Conservation (phyloP, 2,113 vertebrate species). For the Tachuris rubrigastra region DNA sequence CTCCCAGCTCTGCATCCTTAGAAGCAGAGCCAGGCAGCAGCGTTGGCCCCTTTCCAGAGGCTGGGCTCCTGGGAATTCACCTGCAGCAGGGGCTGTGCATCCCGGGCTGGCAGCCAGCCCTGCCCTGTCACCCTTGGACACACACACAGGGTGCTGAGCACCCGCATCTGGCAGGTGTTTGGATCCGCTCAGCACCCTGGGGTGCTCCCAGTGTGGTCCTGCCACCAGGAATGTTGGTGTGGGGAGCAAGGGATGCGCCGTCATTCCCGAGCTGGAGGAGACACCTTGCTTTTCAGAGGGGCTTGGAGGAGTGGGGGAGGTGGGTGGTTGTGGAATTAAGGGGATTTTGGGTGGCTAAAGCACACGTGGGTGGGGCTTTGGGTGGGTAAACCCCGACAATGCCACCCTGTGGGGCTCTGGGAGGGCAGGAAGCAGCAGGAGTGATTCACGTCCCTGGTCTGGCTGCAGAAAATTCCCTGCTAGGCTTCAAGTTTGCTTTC, state of each 20-base stretch:
- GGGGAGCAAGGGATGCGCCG: rapidly evolving
- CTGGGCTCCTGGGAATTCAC: not conserved
- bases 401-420: not conserved
- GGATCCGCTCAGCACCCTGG: not conserved
- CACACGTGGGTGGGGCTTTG: not conserved
- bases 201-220: not conserved
- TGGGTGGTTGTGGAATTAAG: not conserved
- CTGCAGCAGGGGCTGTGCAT: not conserved
- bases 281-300: not conserved
- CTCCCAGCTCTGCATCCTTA: not conserved
- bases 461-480: conserved; percentile 3
- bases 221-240: rapidly evolving
- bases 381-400: rapidly evolving
- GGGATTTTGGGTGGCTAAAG: not conserved
- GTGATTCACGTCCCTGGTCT: not conserved
- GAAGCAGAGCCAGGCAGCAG: not conserved
- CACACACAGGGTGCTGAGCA: not conserved
- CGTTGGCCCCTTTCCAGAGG: not conserved
- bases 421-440: not conserved
- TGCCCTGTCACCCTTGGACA: not conserved
- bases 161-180: not conserved
- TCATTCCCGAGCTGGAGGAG: not conserved
- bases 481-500: not conserved
- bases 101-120: not conserved
- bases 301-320: not conserved